Evolutionary conservation across 2,888 invertebrate genomes (phyloP).

Genomic region (Megamerina dolium): DNA sequence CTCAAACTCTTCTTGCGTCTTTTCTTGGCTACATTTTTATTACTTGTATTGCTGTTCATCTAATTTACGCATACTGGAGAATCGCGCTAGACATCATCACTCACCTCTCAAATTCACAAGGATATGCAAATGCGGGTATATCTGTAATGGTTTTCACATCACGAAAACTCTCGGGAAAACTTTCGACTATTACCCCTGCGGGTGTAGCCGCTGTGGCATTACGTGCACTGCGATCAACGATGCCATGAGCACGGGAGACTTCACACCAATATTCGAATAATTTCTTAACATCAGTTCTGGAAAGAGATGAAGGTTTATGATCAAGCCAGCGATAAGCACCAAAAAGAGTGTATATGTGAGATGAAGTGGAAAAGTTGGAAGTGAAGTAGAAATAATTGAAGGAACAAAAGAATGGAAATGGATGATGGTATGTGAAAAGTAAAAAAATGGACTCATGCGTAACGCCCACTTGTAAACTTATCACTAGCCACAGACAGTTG

Average conservation of each 20-base stretch:
- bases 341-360: background rate
- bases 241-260: conserved; percentile 33
- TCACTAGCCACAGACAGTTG: too few relatives aligned
- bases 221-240: conserved; percentile 28
- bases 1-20: too few relatives aligned
- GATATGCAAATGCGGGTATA: conserved; percentile 89
- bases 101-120: conserved; percentile 73
- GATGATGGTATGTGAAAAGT: too few relatives aligned
- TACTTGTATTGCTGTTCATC: too few relatives aligned
- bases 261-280: conserved; percentile 51
- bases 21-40: too few relatives aligned
- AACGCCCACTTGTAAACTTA: conserved; percentile 38
- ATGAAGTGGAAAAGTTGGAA: conserved; percentile 15
- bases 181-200: conserved; percentile 62
- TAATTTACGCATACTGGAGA: too few relatives aligned
- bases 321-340: background rate
- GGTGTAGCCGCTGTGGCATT: conserved; percentile 21
- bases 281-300: conserved; percentile 48
- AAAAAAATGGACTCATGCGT: too few relatives aligned
- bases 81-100: too few relatives aligned
- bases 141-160: conserved; percentile 80
- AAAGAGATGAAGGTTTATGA: conserved; percentile 7
- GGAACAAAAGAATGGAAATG: too few relatives aligned
- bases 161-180: conserved; percentile 76
- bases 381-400: too few relatives aligned